phyloP scores from a whole-genome alignment of 2,888 invertebrate species.

The Leptinotarsa tumamoca region DNA sequence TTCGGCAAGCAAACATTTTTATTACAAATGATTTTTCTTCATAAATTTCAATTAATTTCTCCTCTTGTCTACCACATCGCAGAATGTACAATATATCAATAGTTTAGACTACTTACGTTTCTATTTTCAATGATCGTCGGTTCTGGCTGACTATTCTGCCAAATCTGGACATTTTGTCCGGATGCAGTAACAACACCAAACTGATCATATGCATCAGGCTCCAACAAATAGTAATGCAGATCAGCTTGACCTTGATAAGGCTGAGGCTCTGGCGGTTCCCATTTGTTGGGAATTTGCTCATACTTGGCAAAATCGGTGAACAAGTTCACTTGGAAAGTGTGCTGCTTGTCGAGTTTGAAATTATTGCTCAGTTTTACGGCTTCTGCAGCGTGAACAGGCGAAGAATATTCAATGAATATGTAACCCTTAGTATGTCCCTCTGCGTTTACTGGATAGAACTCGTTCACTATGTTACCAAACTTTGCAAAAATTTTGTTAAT shows the following conservation, averaged over 20 bases:
- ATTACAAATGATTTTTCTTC: too few species aligned
- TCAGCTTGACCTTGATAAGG: constrained; percentile 94
- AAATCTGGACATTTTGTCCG: constrained; percentile 80
- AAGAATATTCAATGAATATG: constrained; percentile 92
- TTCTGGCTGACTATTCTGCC: constrained; percentile 91
- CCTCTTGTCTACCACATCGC: too few species aligned
- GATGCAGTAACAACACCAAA: constrained; percentile 90
- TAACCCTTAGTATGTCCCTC: constrained; percentile 88
- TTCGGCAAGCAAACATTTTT: too few species aligned
- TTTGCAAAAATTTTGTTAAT: constrained; percentile 91
- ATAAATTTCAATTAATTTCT: too few species aligned
- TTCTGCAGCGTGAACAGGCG: constrained; percentile 85
- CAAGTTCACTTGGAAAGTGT: constrained; percentile 86
- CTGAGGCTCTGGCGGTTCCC: constrained; percentile 91
- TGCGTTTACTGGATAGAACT: constrained; percentile 87
- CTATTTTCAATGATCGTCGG: constrained; percentile 86
- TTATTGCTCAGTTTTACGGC: constrained; percentile 91
- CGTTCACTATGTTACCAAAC: constrained; percentile 88
- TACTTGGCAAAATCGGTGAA: constrained; percentile 97
- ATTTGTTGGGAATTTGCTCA: constrained; percentile 89
- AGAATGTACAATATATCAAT: not conserved
- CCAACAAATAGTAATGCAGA: constrained; percentile 90
- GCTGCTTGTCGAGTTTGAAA: constrained; percentile 95
- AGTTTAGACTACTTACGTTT: constrained; percentile 69
- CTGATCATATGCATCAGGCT: constrained; percentile 96